phyloP scores from a whole-genome alignment of 2,113 vertebrate genomes.

The Rhinolophus sinicus region DNA sequence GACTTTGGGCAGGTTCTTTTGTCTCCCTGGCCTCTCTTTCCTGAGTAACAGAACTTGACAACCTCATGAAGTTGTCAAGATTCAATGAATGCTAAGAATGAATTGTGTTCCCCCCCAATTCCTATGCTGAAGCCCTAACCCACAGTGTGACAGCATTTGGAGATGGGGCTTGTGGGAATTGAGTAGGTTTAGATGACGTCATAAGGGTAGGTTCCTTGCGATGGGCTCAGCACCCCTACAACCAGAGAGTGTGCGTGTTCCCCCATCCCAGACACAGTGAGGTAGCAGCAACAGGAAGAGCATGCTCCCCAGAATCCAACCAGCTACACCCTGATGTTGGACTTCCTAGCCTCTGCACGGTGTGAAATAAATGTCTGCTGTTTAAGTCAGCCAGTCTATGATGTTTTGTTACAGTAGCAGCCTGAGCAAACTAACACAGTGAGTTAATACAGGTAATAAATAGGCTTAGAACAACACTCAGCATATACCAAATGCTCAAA shows the following conservation, averaged over 20 bases:
- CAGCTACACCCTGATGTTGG: neutral
- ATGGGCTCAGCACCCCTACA: neutral
- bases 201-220: neutral
- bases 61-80: neutral
- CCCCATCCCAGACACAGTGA: neutral
- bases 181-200: neutral
- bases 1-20: neutral
- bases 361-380: neutral
- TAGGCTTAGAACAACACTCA: neutral
- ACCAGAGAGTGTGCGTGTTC: neutral
- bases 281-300: neutral
- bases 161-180: neutral
- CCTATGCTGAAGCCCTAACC: neutral
- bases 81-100: neutral
- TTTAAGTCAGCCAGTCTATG: neutral
- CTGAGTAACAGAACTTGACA: neutral
- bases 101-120: neutral
- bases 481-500: neutral
- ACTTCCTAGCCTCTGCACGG: neutral
- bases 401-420: neutral
- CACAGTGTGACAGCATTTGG: neutral
- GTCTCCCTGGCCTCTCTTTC: neutral
- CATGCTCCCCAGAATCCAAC: neutral
- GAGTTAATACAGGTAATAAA: neutral
- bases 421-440: neutral